Conservation (phyloP, 2,113 vertebrate genomes). For the Neofelis nebulosa region DNA sequence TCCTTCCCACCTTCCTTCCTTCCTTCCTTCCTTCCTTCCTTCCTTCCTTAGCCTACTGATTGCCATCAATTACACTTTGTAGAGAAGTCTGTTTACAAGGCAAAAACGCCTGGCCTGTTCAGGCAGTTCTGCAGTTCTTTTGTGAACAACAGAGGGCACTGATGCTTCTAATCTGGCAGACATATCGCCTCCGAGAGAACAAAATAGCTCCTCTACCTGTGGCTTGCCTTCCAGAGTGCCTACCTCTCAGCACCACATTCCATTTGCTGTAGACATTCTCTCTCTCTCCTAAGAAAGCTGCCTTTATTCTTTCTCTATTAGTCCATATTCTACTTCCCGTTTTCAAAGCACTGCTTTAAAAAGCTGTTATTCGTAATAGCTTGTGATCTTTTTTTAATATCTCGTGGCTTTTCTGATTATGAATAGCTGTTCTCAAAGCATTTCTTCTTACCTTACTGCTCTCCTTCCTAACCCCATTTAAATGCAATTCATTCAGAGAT, state of each 20-base stretch:
- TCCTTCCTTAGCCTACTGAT: neutral
- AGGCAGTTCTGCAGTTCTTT: conserved; percentile 84
- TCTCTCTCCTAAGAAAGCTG: conserved; percentile 52
- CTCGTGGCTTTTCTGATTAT: conserved; percentile 61
- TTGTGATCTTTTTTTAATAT: neutral
- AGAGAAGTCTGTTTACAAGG: conserved; percentile 56
- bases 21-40: too few relatives aligned
- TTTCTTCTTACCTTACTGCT: conserved; percentile 43
- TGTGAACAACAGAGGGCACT: conserved; percentile 92
- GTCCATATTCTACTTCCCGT: neutral
- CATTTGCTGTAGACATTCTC: conserved; percentile 41
- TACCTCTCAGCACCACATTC: conserved; percentile 56
- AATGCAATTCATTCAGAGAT: conserved; percentile 56
- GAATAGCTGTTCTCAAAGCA: conserved; percentile 62
- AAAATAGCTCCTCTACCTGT: conserved; percentile 34
- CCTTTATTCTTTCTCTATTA: conserved; percentile 62
- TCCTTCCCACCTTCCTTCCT: too few relatives aligned
- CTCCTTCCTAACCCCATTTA: neutral
- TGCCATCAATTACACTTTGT: neutral
- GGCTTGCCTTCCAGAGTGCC: conserved; percentile 71
- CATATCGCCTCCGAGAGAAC: conserved; percentile 51
- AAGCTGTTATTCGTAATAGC: neutral
- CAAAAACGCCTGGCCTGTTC: conserved; percentile 61
- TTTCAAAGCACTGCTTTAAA: conserved; percentile 16
- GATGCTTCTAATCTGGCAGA: conserved; percentile 88